Evolutionary conservation across 2,888 invertebrate species (phyloP), one percentile per base, ranked within the genome.

Genomic region (Idaea dimidiata): DNA sequence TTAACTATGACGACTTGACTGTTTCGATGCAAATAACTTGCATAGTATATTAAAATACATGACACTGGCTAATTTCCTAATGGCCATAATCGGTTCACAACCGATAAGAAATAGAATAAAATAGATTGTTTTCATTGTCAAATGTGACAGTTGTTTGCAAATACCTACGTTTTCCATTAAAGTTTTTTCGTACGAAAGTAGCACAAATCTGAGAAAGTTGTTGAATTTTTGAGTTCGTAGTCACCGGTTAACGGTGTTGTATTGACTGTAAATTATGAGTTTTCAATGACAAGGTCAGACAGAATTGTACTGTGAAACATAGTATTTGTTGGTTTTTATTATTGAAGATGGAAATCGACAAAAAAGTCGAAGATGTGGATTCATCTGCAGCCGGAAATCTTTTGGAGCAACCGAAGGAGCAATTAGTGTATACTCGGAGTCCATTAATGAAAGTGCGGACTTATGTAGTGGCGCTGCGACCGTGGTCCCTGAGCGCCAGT

Each of bases 401-500:
- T 5, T 75, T 92, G 61, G 87, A 92, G 70, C 92, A 89, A 71
- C 92, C 90, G 0, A 87, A 86, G 66, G 89, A 91, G 70, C 80
- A 82, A 66, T 74, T 73, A n/a, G 69, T 80, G 57, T 73, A 80
- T 57, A 75, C 83, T 53, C 78, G 92, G 63, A 93, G 91, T 65
- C 95, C 96, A 4, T 86, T 97, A 72, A 97, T 97, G 96, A 97
- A 97, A 91, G 89, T 97, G 57, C 96, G 97, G 64, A 97, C 97
- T 16, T 98, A 98, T 84, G 95, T 98, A 70, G 89, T 97, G 72
- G 98, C 99, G 0, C 87, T 98, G 68, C 93, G 99, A 68, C 99
- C 99, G 31, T 99, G 99, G 98, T 98, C 98, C 0, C 91, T 98
- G 71, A 97, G 97, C 76, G 97, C 97, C 14, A 98, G 98, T 71